A percentile compares a stretch with the other conserved stretches of the same genome.
Conservation (phyloP, 2,888 invertebrate species). For the Seladonia tumulorum region DNA sequence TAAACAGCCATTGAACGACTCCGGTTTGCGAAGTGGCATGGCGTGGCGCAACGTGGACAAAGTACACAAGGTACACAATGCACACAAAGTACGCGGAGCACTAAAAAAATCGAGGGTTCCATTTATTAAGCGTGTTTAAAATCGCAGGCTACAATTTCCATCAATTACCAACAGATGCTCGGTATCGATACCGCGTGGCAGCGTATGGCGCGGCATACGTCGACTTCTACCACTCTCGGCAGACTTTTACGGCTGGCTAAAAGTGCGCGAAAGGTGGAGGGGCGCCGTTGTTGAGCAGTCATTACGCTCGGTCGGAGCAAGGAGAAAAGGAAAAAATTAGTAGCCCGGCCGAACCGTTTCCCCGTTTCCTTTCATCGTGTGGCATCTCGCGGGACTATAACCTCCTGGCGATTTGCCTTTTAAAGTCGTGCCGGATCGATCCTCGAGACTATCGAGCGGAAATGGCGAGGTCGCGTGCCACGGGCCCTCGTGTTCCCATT, state of each 20-base stretch:
- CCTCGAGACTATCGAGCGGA: not conserved
- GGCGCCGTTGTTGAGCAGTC: not conserved
- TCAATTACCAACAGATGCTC: not conserved
- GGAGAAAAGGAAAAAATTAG: not conserved
- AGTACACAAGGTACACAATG: not conserved
- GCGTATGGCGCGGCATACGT: not conserved
- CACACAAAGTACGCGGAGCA: not conserved
- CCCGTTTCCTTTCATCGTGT: slow-evolving; percentile 6
- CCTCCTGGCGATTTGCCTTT: slow-evolving; percentile 11
- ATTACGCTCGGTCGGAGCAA: not conserved
- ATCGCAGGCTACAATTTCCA: not conserved
- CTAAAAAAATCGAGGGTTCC: not conserved
- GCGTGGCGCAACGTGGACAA: not conserved
- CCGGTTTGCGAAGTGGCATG: not conserved
- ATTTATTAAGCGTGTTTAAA: not conserved
- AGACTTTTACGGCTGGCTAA: too few relatives aligned
- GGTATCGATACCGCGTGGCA: not conserved
- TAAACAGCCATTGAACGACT: not conserved
- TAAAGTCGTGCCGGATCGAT: slow-evolving; percentile 13
- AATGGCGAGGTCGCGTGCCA: slow-evolving; percentile 12
- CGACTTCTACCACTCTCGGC: not conserved
- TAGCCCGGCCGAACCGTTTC: slow-evolving; percentile 6
- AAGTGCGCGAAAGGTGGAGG: not conserved
- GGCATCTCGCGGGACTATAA: not conserved
- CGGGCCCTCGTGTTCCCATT: not conserved